These are phyloP conservation scores for Astur gentilis DNA, from an alignment of 2,113 vertebrate genomes.

Conservation along the genomic window DNA sequence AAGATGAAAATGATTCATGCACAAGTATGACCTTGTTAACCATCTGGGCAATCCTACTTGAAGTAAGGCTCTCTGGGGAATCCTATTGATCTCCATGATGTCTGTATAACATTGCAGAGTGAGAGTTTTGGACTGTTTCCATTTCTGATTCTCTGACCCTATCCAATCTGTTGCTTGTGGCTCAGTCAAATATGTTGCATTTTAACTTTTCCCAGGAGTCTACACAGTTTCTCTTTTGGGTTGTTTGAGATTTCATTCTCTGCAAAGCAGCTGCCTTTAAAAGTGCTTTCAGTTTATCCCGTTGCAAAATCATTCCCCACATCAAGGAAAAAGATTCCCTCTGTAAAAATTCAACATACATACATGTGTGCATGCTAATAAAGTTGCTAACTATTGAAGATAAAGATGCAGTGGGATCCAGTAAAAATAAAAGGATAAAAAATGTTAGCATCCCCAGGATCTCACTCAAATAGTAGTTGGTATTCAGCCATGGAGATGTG, in stretches of 20 bases:
- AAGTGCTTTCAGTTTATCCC: background rate
- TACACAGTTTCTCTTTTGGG: background rate
- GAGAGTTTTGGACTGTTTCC: slow-evolving; percentile 1
- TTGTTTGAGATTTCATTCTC: background rate
- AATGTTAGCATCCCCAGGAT: background rate
- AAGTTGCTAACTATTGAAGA: background rate
- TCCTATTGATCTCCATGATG: background rate
- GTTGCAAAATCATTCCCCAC: background rate
- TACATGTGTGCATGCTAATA: background rate
- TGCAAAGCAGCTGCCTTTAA: background rate
- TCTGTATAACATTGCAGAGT: background rate
- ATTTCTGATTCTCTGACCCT: background rate
- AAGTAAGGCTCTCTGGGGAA: background rate
- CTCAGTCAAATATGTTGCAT: background rate
- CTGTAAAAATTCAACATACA: background rate
- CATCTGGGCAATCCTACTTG: background rate
- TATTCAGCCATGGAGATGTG: background rate
- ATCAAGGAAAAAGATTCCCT: background rate
- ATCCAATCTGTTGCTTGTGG: background rate
- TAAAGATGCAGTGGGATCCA: background rate
- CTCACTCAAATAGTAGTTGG: background rate
- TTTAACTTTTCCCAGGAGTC: slow-evolving; percentile 2
- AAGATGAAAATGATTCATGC: slow-evolving; percentile 5
- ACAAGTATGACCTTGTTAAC: background rate
- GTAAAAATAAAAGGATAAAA: background rate